These are phyloP conservation scores for Aquatica leii DNA, from an alignment of 2,888 invertebrate genomes.

Conservation along the genomic window DNA sequence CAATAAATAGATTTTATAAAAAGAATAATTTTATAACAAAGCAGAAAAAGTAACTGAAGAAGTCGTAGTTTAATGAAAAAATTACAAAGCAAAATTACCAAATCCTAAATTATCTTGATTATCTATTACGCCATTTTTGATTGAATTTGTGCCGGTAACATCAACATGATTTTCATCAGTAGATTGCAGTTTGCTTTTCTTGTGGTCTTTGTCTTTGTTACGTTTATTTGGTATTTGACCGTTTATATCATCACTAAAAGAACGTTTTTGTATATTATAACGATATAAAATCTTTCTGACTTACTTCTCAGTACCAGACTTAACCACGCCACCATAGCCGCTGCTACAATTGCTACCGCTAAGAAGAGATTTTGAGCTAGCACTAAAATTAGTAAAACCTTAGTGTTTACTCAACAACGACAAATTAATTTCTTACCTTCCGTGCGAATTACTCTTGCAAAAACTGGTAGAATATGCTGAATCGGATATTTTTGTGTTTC, in stretches of 20 bases:
- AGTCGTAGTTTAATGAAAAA: too few species aligned
- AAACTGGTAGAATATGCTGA: slow-evolving; percentile 85
- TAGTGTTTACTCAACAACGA: not conserved
- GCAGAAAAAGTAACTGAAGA: too few species aligned
- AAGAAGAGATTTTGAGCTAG: slow-evolving; percentile 79
- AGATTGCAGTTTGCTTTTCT: slow-evolving; percentile 67
- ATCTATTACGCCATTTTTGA: slow-evolving; percentile 28
- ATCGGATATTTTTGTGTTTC: slow-evolving; percentile 74
- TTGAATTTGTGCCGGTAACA: slow-evolving; percentile 30
- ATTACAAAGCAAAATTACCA: too few species aligned
- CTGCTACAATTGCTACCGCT: slow-evolving; percentile 83
- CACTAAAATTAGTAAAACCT: slow-evolving; percentile 60
- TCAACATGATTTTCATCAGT: slow-evolving; percentile 38
- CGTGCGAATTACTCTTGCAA: slow-evolving; percentile 82
- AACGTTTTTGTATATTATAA: too few species aligned
- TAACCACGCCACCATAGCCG: slow-evolving; percentile 78
- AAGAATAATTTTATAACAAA: too few species aligned
- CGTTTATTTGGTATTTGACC: slow-evolving; percentile 64
- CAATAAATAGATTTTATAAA: too few species aligned
- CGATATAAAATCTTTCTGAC: too few species aligned
- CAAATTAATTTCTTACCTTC: slow-evolving; percentile 67
- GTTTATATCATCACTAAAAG: slow-evolving; percentile 58
- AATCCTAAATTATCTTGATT: not conserved
- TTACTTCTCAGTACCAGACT: slow-evolving; percentile 55
- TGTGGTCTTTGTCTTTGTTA: slow-evolving; percentile 67